Conservation (phyloP, 2,113 vertebrate species). For the Rafetus swinhoei region DNA sequence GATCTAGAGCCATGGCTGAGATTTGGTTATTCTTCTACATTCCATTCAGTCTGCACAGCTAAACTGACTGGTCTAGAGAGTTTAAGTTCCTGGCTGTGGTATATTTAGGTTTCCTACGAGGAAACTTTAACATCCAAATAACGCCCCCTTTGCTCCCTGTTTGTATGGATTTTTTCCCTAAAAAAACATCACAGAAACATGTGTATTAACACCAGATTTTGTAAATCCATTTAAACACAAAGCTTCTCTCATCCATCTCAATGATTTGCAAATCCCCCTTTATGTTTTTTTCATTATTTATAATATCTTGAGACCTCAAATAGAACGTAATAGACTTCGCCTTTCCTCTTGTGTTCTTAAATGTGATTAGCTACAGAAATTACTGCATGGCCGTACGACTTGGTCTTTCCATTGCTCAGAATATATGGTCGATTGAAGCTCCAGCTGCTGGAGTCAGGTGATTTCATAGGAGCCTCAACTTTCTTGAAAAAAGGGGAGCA, state of each 20-base stretch:
- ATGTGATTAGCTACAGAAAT: not conserved
- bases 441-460: not conserved
- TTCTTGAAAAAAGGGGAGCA: conserved; percentile 34
- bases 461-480: not conserved
- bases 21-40: not conserved
- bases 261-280: not conserved
- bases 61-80: not conserved
- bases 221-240: not conserved
- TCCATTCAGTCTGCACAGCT: not conserved
- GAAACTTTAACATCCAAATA: not conserved
- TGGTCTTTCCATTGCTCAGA: not conserved
- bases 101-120: not conserved
- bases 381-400: not conserved
- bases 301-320: not conserved
- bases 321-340: not conserved
- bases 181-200: not conserved
- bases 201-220: not conserved
- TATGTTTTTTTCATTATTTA: not conserved
- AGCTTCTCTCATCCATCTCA: not conserved
- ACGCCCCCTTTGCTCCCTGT: not conserved
- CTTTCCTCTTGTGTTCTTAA: not conserved
- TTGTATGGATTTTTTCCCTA: not conserved
- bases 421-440: conserved; percentile 2
- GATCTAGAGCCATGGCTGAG: rapidly evolving
- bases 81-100: not conserved